These are phyloP conservation scores for Adelges cooleyi DNA, from an alignment of 1,140 invertebrate genomes.

Conservation along the genomic window DNA sequence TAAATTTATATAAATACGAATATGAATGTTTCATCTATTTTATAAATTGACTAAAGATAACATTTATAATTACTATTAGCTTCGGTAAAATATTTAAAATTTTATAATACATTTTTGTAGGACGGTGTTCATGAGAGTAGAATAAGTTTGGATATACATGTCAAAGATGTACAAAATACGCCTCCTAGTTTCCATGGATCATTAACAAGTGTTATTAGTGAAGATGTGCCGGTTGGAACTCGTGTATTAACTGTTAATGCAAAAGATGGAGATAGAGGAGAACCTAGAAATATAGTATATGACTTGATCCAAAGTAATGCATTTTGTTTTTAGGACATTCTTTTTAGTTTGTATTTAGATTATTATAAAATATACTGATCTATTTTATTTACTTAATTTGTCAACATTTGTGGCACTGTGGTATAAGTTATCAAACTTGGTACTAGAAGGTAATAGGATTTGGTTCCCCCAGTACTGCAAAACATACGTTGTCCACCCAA, in stretches of 20 bases:
- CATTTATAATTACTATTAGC: slow-evolving; percentile 29
- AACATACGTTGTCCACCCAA: too few species aligned
- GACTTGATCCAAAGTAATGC: slow-evolving; percentile 62
- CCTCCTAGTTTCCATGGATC: slow-evolving; percentile 71
- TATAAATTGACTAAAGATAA: background rate
- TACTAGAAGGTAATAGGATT: too few species aligned
- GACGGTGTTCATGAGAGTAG: slow-evolving; percentile 64
- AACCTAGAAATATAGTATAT: slow-evolving; percentile 62
- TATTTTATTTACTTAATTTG: too few species aligned
- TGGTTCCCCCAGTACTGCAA: too few species aligned
- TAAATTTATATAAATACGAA: background rate
- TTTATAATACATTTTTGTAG: slow-evolving; percentile 40
- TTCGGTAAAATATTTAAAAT: too few species aligned
- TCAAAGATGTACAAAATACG: slow-evolving; percentile 70
- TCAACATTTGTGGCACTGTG: too few species aligned
- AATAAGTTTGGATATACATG: slow-evolving; percentile 59
- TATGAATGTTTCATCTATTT: background rate
- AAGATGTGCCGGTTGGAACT: slow-evolving; percentile 74
- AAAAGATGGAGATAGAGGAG: slow-evolving; percentile 66
- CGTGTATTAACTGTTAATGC: slow-evolving; percentile 66
- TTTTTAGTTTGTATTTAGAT: too few species aligned
- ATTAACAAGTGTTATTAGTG: slow-evolving; percentile 63
- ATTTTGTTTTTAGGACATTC: too few species aligned
- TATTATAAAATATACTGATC: too few species aligned
- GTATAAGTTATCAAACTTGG: too few species aligned